phyloP scores from a whole-genome alignment of 1,140 invertebrate species.

The Drosophila parvula region DNA sequence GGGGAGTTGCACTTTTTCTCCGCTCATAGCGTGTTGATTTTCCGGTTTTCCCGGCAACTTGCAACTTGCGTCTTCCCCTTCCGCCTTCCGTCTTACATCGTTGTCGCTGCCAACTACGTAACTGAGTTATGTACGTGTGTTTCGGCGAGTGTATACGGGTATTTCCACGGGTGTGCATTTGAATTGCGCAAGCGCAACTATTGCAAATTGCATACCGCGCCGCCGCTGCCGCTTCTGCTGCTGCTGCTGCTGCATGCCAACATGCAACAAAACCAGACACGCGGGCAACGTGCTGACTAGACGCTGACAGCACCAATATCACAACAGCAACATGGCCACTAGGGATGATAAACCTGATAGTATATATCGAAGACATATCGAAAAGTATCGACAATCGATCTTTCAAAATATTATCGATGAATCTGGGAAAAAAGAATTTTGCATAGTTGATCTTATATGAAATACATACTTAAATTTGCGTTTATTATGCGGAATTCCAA shows the following conservation, averaged over 20 bases:
- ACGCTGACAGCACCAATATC: conserved; percentile 58
- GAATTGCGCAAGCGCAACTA: conserved; percentile 81
- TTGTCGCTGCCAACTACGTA: conserved; percentile 65
- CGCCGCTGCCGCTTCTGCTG: conserved; percentile 25
- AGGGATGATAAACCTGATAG: background rate
- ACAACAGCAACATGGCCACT: conserved; percentile 19
- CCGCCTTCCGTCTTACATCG: conserved; percentile 69
- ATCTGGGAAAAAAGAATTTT: background rate
- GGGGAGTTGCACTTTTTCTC: conserved; percentile 33
- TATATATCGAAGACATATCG: background rate
- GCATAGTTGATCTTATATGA: too few species aligned
- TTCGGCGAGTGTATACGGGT: conserved; percentile 23
- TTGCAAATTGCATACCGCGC: conserved; percentile 79
- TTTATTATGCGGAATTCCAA: too few species aligned
- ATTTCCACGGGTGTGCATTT: conserved; percentile 61
- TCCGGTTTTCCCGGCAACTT: conserved; percentile 71
- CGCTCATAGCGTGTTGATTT: conserved; percentile 70
- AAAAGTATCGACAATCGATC: background rate
- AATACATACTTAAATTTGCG: too few species aligned
- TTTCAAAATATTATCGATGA: background rate
- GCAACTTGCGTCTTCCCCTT: conserved; percentile 44
- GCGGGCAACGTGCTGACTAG: conserved; percentile 76
- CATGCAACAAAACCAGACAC: conserved; percentile 80
- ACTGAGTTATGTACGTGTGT: conserved; percentile 68
- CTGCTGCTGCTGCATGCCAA: conserved; percentile 69